A percentile compares a stretch with the other conserved stretches of the same genome.
phyloP scores from a whole-genome alignment of 2,113 vertebrate species.

The Verasper variegatus region DNA sequence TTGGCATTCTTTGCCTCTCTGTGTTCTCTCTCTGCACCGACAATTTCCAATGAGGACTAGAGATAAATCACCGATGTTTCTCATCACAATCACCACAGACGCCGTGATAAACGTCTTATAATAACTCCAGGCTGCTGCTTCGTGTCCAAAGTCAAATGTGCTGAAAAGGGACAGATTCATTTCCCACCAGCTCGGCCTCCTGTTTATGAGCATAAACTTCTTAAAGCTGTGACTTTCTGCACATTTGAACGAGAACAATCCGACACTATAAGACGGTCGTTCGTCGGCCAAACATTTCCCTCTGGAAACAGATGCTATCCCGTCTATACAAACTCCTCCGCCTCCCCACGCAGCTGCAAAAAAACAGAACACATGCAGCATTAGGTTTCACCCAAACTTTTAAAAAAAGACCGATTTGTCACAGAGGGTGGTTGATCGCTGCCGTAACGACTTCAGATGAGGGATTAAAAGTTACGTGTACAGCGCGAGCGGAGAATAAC shows the following conservation, averaged over 20 bases:
- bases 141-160: not conserved
- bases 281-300: not conserved
- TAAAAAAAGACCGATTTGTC: constrained; percentile 20
- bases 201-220: not conserved
- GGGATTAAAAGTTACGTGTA: not conserved
- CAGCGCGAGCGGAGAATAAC: not conserved
- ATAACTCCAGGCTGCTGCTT: not conserved
- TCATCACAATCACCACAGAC: not conserved
- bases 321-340: not conserved
- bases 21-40: constrained; percentile 39
- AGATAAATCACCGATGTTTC: constrained; percentile 34
- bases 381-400: not conserved
- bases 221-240: constrained; percentile 7
- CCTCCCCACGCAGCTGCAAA: constrained; percentile 25
- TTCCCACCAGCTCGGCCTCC: too few relatives aligned
- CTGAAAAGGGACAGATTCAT: not conserved
- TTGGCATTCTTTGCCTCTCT: constrained; percentile 54
- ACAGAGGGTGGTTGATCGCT: not conserved
- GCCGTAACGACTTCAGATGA: not conserved
- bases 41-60: constrained; percentile 29
- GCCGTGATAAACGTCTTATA: not conserved
- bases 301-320: constrained; percentile 28
- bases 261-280: not conserved
- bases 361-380: constrained; percentile 19
- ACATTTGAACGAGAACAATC: constrained; percentile 5